These are phyloP conservation scores for Hemaris fuciformis DNA, from an alignment of 2,888 invertebrate genomes.

Conservation along the genomic window DNA sequence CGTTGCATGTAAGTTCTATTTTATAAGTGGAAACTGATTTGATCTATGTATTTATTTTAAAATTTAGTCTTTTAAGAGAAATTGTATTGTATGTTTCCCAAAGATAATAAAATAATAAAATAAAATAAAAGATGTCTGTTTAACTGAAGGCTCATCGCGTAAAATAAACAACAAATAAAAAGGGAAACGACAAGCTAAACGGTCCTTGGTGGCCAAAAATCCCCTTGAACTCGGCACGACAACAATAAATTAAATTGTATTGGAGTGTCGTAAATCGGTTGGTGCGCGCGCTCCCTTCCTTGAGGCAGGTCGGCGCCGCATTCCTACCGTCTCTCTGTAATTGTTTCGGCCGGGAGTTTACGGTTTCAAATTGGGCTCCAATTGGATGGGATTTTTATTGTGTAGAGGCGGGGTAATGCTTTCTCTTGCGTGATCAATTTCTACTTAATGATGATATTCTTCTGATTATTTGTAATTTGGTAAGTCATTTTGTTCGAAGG, in stretches of 20 bases:
- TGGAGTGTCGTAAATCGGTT: conserved; percentile 5
- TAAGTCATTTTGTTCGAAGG: not conserved
- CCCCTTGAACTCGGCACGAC: not conserved
- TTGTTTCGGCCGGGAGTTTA: not conserved
- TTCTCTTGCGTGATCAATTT: not conserved
- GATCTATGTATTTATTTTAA: no score
- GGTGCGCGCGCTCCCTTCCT: not conserved
- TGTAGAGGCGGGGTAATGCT: not conserved
- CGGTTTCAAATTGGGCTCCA: not conserved
- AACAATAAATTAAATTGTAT: conserved; percentile 10
- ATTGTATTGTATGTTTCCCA: no score
- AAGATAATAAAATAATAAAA: no score
- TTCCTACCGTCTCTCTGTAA: not conserved
- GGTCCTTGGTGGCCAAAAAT: not conserved
- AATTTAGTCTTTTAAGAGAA: no score
- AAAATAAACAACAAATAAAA: not conserved
- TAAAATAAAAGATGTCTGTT: no score
- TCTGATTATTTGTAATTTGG: not conserved
- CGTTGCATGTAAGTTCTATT: no score
- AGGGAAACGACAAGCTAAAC: not conserved
- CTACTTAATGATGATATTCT: no score
- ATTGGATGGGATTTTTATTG: not conserved
- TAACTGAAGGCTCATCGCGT: not conserved
- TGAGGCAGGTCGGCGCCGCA: conserved; percentile 14
- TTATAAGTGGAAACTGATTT: no score